Evolutionary conservation across 2,113 vertebrate species (phyloP), one percentile per base, ranked within the genome.

Genomic region (Quiscalus mexicanus): DNA sequence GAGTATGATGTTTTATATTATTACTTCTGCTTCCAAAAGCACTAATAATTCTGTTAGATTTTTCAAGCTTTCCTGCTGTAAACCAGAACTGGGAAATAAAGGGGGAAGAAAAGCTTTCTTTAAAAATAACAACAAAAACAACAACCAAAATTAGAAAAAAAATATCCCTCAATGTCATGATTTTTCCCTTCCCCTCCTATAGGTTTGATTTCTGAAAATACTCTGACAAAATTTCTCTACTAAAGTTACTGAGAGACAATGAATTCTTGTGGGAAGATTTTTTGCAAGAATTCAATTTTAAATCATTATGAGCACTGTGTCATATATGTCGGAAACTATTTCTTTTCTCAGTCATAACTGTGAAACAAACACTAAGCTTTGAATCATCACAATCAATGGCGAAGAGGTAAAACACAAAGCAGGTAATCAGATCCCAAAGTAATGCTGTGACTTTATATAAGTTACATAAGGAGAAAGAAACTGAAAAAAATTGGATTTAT

Each of bases 151-250:
- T 10, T 2, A 45, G 3, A 10, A 18, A n/a, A 27, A 31, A 22
- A 21, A 45, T 62, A 19, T 6, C 2, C 7, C 8, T 35, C 20
- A 30, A 47, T 0, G 0, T 18, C 17, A 19, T 20, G 6, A 27
- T 16, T 85, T 88, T 88, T 67, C 13, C 28, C 22, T 58, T 65
- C 14, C 21, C 2, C 3, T 78, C 4, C 28, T 59, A 23, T 8
- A 63, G 4, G 4, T 37, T 55, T 58, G 7, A 42, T 59, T 83
- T 89, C 33, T 39, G 12, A 85, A 71, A 89, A 58, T 12, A 56
- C 2, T 30, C 15, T 33, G 16, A 25, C 18, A 75, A 74, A 35
- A 41, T 45, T 63, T 75, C 18, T 22, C 16, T 31, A 37, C 15
- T 49, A 37, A 49, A 81, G 35, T 49, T 50, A 5, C 33, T 81